phyloP scores from a whole-genome alignment of 2,888 invertebrate genomes.

The Monochamus alternatus region DNA sequence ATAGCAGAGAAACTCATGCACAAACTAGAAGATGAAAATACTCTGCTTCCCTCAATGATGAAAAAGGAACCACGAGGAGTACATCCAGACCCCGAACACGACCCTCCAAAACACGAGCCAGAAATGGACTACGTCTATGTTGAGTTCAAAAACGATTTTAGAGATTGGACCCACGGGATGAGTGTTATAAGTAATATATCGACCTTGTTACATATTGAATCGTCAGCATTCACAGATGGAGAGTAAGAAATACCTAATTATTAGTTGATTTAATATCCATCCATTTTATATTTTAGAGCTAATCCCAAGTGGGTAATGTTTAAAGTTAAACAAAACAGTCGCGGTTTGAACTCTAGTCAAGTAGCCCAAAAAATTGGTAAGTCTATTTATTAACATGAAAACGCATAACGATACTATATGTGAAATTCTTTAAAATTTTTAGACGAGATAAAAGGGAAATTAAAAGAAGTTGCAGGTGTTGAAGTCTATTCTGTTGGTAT shows the following conservation, averaged over 20 bases:
- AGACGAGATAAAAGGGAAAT: slow-evolving; percentile 78
- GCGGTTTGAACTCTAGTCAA: slow-evolving; percentile 79
- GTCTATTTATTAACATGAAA: slow-evolving; percentile 42
- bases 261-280: slow-evolving; percentile 20
- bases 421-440: slow-evolving; percentile 50
- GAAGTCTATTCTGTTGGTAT: slow-evolving; percentile 83
- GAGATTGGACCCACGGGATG: slow-evolving; percentile 83
- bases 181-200: slow-evolving; percentile 81
- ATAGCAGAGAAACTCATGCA: slow-evolving; percentile 1
- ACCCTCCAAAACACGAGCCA: slow-evolving; percentile 27
- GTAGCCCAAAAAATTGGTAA: slow-evolving; percentile 80
- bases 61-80: slow-evolving; percentile 68
- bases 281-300: slow-evolving; percentile 72
- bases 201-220: slow-evolving; percentile 79
- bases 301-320: slow-evolving; percentile 85
- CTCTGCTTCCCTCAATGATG: slow-evolving; percentile 63
- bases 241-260: slow-evolving; percentile 71
- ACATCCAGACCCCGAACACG: slow-evolving; percentile 64
- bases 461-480: slow-evolving; percentile 79
- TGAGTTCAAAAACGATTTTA: slow-evolving; percentile 81
- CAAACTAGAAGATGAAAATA: slow-evolving; percentile 16
- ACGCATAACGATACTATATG: too few relatives aligned
- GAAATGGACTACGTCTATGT: slow-evolving; percentile 88
- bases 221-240: slow-evolving; percentile 77
- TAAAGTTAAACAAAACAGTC: slow-evolving; percentile 79